Evolutionary conservation across 2,888 invertebrate genomes (phyloP), one percentile per base, ranked within the genome.

Genomic region (Ashinkailepas kermadecensis): DNA sequence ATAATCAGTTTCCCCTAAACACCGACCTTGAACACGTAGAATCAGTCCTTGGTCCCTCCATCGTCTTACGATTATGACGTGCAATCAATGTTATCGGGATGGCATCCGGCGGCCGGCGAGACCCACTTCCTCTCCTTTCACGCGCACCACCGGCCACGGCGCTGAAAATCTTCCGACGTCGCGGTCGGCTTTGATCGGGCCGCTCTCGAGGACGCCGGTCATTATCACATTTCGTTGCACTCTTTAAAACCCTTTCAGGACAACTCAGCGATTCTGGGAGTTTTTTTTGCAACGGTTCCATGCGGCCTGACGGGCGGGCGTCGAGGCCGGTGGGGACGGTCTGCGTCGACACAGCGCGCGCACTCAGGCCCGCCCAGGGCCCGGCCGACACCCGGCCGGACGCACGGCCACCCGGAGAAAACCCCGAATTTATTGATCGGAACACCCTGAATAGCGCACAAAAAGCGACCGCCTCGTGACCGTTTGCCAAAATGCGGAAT

Each of bases 251-350:
- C 70, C 70, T 70, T 70, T 70, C 39, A 70, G 18, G 70, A 54
- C 0, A 39, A 70, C 15, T 15, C 39, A 18, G 54, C 54, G 70
- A 1, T 70, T 70, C 54, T 13, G 70, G 39, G 70, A 13, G 70
- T 70, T 70, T 70, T 70, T 70, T 70, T 39, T 54, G 70, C 70
- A 65, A 58, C 65, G n/a, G 78, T 57, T 15, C 81, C 80, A 70
- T 79, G 81, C 25, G 82, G 78, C 25, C 39, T 74, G 80, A 82
- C 12, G 58, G 62, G 57, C 25, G 58, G 54, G 62, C 65, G 21
- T 64, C 54, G 39, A 39, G 56, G 64, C 79, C 70, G 81, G 78
- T 18, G 67, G 25, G 1, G 67, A 67, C 67, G 23, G 67, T 21
- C 25, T 25, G 23, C 67, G 25, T 21, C 23, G 23, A 67, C 23